Evolutionary conservation across 2,888 invertebrate genomes (phyloP).

Genomic region (Mythimna pallens): DNA sequence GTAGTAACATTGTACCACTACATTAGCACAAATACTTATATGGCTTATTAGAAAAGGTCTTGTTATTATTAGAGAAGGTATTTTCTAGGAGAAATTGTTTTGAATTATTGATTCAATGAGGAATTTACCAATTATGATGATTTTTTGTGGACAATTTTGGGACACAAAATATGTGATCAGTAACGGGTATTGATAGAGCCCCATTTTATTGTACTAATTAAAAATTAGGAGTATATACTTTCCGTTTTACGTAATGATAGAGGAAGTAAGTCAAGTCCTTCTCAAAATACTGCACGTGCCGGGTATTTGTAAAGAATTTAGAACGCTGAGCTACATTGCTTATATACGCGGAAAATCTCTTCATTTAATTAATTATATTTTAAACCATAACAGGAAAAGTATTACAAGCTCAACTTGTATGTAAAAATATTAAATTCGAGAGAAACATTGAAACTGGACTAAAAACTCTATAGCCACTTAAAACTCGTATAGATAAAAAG

Average conservation of each 20-base stretch:
- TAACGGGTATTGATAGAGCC: too few species aligned
- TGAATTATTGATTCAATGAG: too few species aligned
- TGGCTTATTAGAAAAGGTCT: too few species aligned
- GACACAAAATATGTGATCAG: too few species aligned
- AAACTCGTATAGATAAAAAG: neutral
- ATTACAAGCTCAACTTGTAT: neutral
- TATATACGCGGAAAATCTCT: constrained; percentile 4
- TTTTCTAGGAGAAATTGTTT: too few species aligned
- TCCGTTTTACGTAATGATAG: constrained; percentile 24
- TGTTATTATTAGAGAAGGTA: too few species aligned
- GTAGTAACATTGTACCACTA: neutral
- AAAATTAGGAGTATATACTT: neutral
- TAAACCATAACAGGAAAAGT: constrained; percentile 1
- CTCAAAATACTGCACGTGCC: constrained; percentile 31
- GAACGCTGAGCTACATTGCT: neutral
- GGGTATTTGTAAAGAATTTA: constrained; percentile 12
- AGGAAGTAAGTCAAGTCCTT: neutral
- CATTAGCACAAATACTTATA: too few species aligned
- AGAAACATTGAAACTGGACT: neutral
- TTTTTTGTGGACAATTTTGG: too few species aligned
- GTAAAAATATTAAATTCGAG: neutral
- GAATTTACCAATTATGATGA: too few species aligned
- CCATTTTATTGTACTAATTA: too few species aligned
- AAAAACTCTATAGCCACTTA: neutral
- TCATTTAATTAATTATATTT: constrained; percentile 18